phyloP scores from a whole-genome alignment of 2,797 vertebrate species.

The Tachyglossus aculeatus region DNA sequence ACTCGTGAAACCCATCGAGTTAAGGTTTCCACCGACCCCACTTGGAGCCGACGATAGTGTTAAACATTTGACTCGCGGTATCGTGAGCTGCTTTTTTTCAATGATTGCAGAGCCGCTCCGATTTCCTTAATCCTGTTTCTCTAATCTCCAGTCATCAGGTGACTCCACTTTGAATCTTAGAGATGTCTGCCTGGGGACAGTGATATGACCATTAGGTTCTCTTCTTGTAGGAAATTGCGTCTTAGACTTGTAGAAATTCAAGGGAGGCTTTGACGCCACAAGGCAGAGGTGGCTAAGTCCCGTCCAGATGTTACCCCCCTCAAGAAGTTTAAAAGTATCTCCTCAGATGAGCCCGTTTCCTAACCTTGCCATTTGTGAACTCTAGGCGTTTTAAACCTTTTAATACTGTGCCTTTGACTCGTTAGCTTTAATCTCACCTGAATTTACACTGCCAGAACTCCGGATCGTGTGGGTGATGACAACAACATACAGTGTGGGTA shows the following conservation, averaged over 20 bases:
- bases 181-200: slow-evolving; percentile 61
- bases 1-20: slow-evolving; percentile 35
- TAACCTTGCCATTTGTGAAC: background rate
- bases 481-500: no score
- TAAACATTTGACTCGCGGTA: slow-evolving; percentile 30
- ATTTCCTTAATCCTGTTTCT: slow-evolving; percentile 12
- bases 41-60: slow-evolving; percentile 53
- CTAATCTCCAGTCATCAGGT: slow-evolving; percentile 26
- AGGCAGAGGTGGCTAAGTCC: slow-evolving; percentile 57
- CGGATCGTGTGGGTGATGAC: slow-evolving; percentile 49
- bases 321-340: background rate
- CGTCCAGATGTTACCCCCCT: slow-evolving; percentile 51
- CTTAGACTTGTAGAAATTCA: slow-evolving; percentile 54
- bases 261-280: no score
- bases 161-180: slow-evolving; percentile 42
- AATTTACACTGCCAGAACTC: slow-evolving; percentile 56
- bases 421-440: slow-evolving; percentile 53
- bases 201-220: slow-evolving; percentile 53
- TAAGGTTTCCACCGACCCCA: slow-evolving; percentile 38
- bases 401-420: slow-evolving; percentile 61
- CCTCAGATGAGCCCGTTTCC: no score
- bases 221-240: slow-evolving; percentile 49
- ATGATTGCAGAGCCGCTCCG: slow-evolving; percentile 15
- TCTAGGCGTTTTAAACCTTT: slow-evolving; percentile 39
- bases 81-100: slow-evolving; percentile 5